These are phyloP conservation scores for Acleris laterana DNA, from an alignment of 2,888 invertebrate species.

Conservation along the genomic window DNA sequence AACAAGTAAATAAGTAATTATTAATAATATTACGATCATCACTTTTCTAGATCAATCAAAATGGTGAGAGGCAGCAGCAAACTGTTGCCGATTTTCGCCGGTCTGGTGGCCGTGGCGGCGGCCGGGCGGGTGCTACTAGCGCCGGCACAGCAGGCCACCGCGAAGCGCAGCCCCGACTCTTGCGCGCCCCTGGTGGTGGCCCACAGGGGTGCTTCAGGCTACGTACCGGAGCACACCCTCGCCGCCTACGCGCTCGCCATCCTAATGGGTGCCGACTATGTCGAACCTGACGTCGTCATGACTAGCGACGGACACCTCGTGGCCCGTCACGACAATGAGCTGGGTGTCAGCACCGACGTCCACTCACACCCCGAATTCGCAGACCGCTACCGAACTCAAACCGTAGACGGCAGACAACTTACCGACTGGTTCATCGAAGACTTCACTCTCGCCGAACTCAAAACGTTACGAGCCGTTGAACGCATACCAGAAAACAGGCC, in stretches of 20 bases:
- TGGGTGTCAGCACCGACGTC: constrained; percentile 69
- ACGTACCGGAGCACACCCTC: constrained; percentile 75
- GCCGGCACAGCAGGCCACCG: constrained; percentile 41
- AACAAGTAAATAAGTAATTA: no score
- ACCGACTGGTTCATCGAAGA: constrained; percentile 78
- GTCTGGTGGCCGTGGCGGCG: constrained; percentile 32
- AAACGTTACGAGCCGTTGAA: constrained; percentile 68
- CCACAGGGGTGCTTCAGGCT: constrained; percentile 75
- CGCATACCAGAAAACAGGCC: constrained; percentile 68
- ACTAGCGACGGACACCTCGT: constrained; percentile 71
- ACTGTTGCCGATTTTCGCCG: constrained; percentile 32
- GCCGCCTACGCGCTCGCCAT: constrained; percentile 74
- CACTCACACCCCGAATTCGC: constrained; percentile 64
- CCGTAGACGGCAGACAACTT: constrained; percentile 58
- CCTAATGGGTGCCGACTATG: constrained; percentile 74
- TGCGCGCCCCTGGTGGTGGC: constrained; percentile 70
- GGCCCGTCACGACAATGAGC: constrained; percentile 74
- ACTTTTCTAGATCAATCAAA: constrained; percentile 36
- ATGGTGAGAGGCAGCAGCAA: constrained; percentile 31
- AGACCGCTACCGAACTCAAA: constrained; percentile 62
- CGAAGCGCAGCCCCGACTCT: constrained; percentile 54
- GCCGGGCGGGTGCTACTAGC: constrained; percentile 39
- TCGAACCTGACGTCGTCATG: constrained; percentile 77
- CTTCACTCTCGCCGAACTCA: constrained; percentile 73
- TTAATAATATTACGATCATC: no score